These are phyloP conservation scores for Cydia amplana DNA, from an alignment of 1,140 invertebrate species.

Conservation along the genomic window DNA sequence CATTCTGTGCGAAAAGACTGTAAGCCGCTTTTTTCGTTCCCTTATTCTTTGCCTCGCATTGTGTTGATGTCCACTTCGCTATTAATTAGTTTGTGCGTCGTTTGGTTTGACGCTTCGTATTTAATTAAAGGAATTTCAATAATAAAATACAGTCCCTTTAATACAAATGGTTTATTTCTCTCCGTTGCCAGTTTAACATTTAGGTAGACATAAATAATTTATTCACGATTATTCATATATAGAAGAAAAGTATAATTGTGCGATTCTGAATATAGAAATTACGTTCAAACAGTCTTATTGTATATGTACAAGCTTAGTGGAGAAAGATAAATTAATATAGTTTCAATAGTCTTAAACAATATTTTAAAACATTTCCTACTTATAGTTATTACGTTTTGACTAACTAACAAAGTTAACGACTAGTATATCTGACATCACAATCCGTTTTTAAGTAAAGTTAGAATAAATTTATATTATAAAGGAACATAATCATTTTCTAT, in stretches of 20 bases:
- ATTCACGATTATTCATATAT: slow-evolving; percentile 44
- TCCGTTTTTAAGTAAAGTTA: slow-evolving; percentile 9
- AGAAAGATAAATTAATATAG: slow-evolving; percentile 1
- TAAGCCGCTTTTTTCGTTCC: not conserved
- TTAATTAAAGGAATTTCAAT: not conserved
- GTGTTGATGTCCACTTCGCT: not conserved
- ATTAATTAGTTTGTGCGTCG: slow-evolving; percentile 8
- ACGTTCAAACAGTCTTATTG: slow-evolving; percentile 56
- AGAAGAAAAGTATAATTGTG: slow-evolving; percentile 56
- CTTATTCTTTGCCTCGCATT: not conserved
- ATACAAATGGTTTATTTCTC: slow-evolving; percentile 53
- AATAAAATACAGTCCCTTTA: not conserved
- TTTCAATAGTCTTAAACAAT: slow-evolving; percentile 16
- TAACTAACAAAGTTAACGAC: slow-evolving; percentile 28
- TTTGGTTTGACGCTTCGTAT: not conserved
- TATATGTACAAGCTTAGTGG: slow-evolving; percentile 37
- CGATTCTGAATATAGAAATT: slow-evolving; percentile 53
- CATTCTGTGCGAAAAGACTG: not conserved
- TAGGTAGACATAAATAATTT: slow-evolving; percentile 54
- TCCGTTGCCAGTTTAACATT: slow-evolving; percentile 47
- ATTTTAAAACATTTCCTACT: slow-evolving; percentile 24
- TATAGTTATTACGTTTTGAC: slow-evolving; percentile 21
- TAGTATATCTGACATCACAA: slow-evolving; percentile 15
- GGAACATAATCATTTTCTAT: slow-evolving; percentile 7
- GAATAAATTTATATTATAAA: not conserved